Conservation (phyloP, 2,888 invertebrate species). For the Leptogaster cylindrica region DNA sequence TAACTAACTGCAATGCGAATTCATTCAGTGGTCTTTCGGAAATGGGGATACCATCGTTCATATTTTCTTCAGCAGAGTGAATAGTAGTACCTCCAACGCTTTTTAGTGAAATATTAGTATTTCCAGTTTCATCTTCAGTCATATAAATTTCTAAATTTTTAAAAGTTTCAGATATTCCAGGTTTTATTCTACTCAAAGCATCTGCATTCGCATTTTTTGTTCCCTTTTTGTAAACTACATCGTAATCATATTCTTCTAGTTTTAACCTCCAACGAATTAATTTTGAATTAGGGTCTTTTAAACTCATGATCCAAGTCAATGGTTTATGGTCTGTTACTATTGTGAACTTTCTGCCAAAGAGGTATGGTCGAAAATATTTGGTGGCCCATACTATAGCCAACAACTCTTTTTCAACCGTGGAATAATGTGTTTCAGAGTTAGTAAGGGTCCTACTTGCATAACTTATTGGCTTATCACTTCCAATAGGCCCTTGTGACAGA, state of each 20-base stretch:
- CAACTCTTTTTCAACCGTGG: neutral
- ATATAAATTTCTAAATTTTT: too few species aligned
- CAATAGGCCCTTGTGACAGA: too few species aligned
- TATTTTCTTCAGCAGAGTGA: conserved; percentile 13
- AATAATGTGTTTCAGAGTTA: neutral
- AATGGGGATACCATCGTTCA: conserved; percentile 11
- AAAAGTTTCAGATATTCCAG: too few species aligned
- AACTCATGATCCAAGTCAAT: too few species aligned
- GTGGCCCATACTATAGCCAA: neutral
- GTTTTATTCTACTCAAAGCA: neutral
- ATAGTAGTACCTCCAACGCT: neutral
- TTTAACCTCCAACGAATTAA: neutral
- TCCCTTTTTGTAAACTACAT: neutral
- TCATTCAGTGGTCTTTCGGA: conserved; percentile 5
- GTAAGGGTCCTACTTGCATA: neutral
- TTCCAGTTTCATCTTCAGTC: too few species aligned
- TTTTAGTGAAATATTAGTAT: too few species aligned
- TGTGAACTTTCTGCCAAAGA: conserved; percentile 5
- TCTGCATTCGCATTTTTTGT: neutral
- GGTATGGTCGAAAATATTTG: neutral
- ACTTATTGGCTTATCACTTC: neutral
- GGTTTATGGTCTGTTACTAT: conserved; percentile 2
- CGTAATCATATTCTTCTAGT: neutral
- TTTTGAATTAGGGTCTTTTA: neutral
- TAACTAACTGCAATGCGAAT: neutral